Evolutionary conservation across 1,140 invertebrate genomes (phyloP).

Genomic region (Wasmannia auropunctata): DNA sequence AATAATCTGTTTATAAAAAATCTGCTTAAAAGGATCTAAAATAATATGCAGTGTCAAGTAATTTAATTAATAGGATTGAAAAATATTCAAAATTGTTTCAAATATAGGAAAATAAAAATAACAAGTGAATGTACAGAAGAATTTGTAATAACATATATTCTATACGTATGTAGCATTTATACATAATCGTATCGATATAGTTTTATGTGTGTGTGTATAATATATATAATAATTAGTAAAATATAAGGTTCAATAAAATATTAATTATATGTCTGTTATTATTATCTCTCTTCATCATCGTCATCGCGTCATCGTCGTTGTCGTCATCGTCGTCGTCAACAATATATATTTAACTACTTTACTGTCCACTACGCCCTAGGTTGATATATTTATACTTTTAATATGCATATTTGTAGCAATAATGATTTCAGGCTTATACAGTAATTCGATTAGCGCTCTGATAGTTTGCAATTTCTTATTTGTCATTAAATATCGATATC

Average conservation of each 20-base stretch:
- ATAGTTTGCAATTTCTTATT: constrained; percentile 74
- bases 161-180: constrained; percentile 80
- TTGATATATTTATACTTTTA: constrained; percentile 46
- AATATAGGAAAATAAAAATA: constrained; percentile 27
- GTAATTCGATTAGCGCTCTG: constrained; percentile 74
- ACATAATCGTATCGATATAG: constrained; percentile 78
- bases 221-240: constrained; percentile 83
- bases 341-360: constrained; percentile 56
- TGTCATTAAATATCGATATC: not conserved
- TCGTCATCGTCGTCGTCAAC: constrained; percentile 60
- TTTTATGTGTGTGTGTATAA: constrained; percentile 71
- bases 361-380: constrained; percentile 25
- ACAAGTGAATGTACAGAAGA: constrained; percentile 67
- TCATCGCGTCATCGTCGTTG: constrained; percentile 78
- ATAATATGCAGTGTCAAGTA: not conserved
- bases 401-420: constrained; percentile 73
- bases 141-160: constrained; percentile 82
- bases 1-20: not conserved
- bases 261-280: constrained; percentile 80
- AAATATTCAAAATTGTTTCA: not conserved
- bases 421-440: constrained; percentile 76
- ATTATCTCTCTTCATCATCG: constrained; percentile 78
- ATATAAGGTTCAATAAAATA: constrained; percentile 83
- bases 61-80: not conserved
- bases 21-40: not conserved